phyloP scores from a whole-genome alignment of 2,113 vertebrate species.

The Actenoides hombroni region DNA sequence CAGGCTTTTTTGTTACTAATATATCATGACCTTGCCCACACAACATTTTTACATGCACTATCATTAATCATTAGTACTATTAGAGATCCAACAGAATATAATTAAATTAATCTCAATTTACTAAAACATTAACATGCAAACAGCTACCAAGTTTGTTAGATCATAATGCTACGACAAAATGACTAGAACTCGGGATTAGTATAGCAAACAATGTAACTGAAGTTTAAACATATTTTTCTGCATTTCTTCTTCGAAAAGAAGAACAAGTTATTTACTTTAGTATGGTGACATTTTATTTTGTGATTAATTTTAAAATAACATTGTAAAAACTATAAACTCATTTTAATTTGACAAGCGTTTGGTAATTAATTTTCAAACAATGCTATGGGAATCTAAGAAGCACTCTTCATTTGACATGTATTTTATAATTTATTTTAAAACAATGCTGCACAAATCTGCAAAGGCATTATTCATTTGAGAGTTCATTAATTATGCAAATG shows the following conservation, averaged over 20 bases:
- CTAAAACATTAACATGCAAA: constrained; percentile 67
- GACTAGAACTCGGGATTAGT: constrained; percentile 30
- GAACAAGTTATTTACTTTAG: constrained; percentile 67
- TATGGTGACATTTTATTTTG: constrained; percentile 77
- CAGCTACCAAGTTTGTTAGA: constrained; percentile 60
- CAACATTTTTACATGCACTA: constrained; percentile 18
- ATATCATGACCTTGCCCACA: constrained; percentile 42
- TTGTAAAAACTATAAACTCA: constrained; percentile 79
- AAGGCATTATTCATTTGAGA: constrained; percentile 92
- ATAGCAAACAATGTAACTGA: constrained; percentile 47
- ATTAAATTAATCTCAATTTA: constrained; percentile 76
- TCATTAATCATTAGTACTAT: constrained; percentile 69
- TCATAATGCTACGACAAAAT: constrained; percentile 38
- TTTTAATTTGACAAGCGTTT: constrained; percentile 83
- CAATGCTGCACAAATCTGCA: constrained; percentile 87
- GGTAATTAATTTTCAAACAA: constrained; percentile 85
- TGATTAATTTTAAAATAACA: constrained; percentile 81
- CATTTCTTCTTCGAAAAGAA: constrained; percentile 37
- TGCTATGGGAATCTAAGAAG: constrained; percentile 78
- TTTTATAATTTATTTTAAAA: constrained; percentile 94
- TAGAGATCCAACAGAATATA: constrained; percentile 60
- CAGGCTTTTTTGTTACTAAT: constrained; percentile 12
- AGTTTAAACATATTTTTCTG: constrained; percentile 57
- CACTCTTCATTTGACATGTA: constrained; percentile 83
- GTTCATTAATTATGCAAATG: constrained; percentile 98